A percentile compares a stretch with the other conserved stretches of the same genome.
These are phyloP conservation scores for Ophraella communa DNA, from an alignment of 2,888 invertebrate species.

Conservation along the genomic window DNA sequence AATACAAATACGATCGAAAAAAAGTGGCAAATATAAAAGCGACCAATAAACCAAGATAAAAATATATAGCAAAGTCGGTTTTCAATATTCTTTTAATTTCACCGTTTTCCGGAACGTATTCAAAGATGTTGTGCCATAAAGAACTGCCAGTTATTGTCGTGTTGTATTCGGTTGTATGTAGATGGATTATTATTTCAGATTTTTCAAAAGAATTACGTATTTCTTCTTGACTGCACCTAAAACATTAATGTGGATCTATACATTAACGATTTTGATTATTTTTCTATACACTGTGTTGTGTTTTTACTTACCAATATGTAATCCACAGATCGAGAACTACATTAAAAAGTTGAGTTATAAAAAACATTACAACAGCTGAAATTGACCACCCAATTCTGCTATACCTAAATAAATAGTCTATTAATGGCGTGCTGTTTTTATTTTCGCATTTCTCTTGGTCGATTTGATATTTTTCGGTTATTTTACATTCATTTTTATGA, in stretches of 20 bases:
- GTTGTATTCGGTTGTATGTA: neutral
- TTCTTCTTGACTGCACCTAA: slow-evolving; percentile 20
- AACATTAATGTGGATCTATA: no score
- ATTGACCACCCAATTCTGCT: slow-evolving; percentile 41
- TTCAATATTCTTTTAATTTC: slow-evolving; percentile 26
- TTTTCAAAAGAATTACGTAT: neutral
- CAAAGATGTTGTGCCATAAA: slow-evolving; percentile 8
- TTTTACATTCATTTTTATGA: neutral
- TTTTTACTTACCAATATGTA: slow-evolving; percentile 52
- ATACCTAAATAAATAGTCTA: slow-evolving; percentile 48
- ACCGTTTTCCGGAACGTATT: neutral
- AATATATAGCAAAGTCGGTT: slow-evolving; percentile 44
- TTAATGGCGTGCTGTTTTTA: slow-evolving; percentile 41
- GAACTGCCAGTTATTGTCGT: neutral
- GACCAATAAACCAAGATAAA: slow-evolving; percentile 66
- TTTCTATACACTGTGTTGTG: no score
- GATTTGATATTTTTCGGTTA: neutral
- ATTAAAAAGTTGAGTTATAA: slow-evolving; percentile 48
- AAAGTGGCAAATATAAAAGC: slow-evolving; percentile 67
- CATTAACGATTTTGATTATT: no score
- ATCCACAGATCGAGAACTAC: slow-evolving; percentile 53
- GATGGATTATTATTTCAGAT: no score
- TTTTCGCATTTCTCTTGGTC: slow-evolving; percentile 33
- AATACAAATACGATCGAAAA: slow-evolving; percentile 71
- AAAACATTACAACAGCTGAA: slow-evolving; percentile 39